Evolutionary conservation across 1,140 invertebrate genomes (phyloP).

Genomic region (Euura saliciscinereae): DNA sequence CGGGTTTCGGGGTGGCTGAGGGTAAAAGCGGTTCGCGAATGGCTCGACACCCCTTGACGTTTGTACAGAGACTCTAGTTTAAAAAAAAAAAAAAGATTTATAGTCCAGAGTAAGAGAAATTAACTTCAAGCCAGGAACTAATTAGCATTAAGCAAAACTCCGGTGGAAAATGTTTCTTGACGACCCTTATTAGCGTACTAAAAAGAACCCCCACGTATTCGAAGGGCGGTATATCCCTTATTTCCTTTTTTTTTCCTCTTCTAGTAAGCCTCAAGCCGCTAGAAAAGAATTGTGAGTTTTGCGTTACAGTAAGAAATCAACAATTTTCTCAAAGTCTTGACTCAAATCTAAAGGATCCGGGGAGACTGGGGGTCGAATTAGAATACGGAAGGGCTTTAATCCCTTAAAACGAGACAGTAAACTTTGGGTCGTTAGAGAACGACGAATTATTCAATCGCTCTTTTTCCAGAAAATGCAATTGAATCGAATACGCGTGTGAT

Average conservation of each 20-base stretch:
- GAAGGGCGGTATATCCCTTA: not conserved
- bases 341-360: no score
- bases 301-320: no score
- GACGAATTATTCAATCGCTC: not conserved
- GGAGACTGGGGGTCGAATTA: not conserved
- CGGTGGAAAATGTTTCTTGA: conserved; percentile 10
- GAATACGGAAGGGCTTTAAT: not conserved
- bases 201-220: not conserved
- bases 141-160: conserved; percentile 16
- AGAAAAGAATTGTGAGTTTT: no score
- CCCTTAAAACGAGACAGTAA: not conserved
- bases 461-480: not conserved
- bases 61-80: not conserved
- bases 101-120: conserved; percentile 10
- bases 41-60: not conserved
- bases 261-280: not conserved
- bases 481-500: not conserved
- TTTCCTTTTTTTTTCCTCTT: not conserved
- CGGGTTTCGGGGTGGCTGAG: not conserved
- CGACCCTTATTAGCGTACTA: conserved; percentile 11
- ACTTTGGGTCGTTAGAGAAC: not conserved
- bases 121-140: conserved; percentile 12
- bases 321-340: no score
- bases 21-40: not conserved
- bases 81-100: not conserved